Evolutionary conservation across 2,113 vertebrate genomes (phyloP).

Genomic region (Fulmarus glacialis): DNA sequence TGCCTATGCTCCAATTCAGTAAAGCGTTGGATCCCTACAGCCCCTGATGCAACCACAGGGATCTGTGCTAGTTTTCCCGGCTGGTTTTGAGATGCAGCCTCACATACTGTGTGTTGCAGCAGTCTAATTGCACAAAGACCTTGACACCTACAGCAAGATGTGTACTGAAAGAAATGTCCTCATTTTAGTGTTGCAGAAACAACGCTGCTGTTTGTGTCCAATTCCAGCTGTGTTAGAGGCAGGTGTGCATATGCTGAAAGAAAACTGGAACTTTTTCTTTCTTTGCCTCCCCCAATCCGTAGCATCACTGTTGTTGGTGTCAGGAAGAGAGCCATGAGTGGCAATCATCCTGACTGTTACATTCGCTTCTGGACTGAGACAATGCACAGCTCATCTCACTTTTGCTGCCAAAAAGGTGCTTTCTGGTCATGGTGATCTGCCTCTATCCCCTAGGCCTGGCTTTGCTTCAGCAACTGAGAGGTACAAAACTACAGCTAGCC

Average conservation of each 20-base stretch:
- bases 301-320: neutral
- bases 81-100: neutral
- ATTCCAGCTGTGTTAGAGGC: neutral
- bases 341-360: neutral
- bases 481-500: neutral
- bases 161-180: neutral
- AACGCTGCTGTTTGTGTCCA: rapidly evolving
- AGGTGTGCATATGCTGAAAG: neutral
- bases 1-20: neutral
- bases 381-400: neutral
- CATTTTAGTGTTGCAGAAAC: neutral
- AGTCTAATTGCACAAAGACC: neutral
- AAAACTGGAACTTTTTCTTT: neutral
- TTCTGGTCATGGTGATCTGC: neutral
- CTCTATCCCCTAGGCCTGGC: neutral
- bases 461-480: neutral
- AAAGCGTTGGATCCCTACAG: neutral
- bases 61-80: neutral
- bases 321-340: neutral
- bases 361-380: rapidly evolving
- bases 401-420: neutral
- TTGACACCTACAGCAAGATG: neutral
- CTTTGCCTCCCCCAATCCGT: neutral
- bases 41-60: neutral
- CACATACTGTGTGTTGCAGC: neutral